Evolutionary conservation across 23 tunicate species (phyloP).

Genomic region (Halocynthia roretzi): DNA sequence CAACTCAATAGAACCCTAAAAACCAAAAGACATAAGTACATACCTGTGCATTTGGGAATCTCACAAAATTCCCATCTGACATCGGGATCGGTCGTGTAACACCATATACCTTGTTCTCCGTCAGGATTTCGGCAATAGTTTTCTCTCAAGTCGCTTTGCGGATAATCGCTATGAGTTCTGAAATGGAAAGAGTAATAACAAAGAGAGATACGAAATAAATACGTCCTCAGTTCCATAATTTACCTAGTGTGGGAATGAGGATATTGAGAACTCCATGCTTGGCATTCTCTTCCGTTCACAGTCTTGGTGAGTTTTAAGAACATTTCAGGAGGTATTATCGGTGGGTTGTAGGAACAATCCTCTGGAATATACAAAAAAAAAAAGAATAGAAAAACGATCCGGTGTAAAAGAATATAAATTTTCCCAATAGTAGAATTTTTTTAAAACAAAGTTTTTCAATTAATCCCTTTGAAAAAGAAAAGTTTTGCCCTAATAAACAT

Average conservation of each 20-base stretch:
- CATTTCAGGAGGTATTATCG: too few species aligned
- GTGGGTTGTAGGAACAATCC: too few species aligned
- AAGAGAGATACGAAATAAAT: too few species aligned
- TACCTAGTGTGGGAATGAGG: conserved; percentile 16
- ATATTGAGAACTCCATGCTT: neutral
- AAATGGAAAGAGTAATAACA: neutral
- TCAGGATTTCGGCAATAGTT: conserved; percentile 36
- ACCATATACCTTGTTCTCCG: conserved; percentile 25
- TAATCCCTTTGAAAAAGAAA: too few species aligned
- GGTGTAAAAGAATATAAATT: too few species aligned
- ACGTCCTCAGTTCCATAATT: too few species aligned
- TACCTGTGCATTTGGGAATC: conserved; percentile 12
- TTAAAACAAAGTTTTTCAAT: too few species aligned
- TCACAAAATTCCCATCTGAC: conserved; percentile 17
- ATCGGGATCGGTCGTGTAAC: conserved; percentile 18
- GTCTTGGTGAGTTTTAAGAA: neutral
- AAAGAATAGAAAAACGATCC: too few species aligned
- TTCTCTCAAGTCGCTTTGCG: neutral
- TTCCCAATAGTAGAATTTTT: too few species aligned
- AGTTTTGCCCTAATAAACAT: too few species aligned
- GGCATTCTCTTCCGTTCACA: neutral
- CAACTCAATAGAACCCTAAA: neutral
- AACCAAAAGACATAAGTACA: neutral
- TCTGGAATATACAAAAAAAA: too few species aligned
- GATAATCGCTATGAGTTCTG: conserved; percentile 7